Base-by-base conservation (phyloP, 2,797 vertebrate species). In the Periparus ater region DNA sequence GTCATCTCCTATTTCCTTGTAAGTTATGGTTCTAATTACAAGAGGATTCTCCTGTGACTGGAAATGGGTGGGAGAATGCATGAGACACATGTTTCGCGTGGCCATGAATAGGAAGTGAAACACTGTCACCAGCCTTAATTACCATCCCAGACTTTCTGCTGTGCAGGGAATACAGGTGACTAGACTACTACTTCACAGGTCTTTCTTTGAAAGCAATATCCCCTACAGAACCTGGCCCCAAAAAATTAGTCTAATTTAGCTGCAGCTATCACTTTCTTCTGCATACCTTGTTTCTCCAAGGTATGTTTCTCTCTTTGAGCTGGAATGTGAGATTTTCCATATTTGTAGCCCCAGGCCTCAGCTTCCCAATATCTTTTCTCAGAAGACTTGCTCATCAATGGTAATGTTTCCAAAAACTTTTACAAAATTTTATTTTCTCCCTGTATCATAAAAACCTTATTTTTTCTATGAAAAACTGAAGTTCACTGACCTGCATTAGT, bases 51-150 rank as follows among this genome's bases (percentile, higher is more conserved):
- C 87, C 38, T 1, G 0, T 50, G 51, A 63, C 13, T 63, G 32
- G n/a, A 78, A 76, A 85, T 50, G 13, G 20, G 34, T 20, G 30
- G 26, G 21, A 68, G 38, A 86, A 75, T 25, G 12, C 17, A 63
- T 13, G 7, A 71, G 17, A 74, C 1, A 1, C 0, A 7, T 0
- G 1, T 17, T 53, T 83, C 32, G 16, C 27, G 6, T 20, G 18
- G 32, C 42, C 47, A 29, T 10, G 8, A 78, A 57, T 3, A 34
- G 30, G 48, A 93, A 72, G 27, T 51, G 18, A 89, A 82, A 51
- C 36, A 15, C 6, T 0, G 0, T 38, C 36, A 70, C 18, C 36
- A 76, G 58, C 44, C 51, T 45, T 10, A 7, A 30, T 79, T 17
- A 30, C 16, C 40, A 62, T 36, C 27, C 54, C 48, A 38, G 1